A percentile compares a stretch with the other conserved stretches of the same genome.
Conservation (phyloP, 2,113 vertebrate genomes). For the Nettapus auritus region DNA sequence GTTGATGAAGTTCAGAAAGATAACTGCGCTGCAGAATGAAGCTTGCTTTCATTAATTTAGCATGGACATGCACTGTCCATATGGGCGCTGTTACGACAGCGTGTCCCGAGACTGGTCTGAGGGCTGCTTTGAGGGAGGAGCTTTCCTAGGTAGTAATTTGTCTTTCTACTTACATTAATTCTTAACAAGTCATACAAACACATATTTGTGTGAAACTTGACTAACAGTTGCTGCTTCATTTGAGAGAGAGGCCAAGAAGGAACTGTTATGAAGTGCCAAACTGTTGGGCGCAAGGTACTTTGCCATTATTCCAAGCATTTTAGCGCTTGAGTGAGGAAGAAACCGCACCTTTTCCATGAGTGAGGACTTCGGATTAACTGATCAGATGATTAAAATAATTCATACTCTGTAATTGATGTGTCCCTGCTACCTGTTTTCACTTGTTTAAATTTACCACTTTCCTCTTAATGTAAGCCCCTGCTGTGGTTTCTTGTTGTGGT, state of each 20-base stretch:
- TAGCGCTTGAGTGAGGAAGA: background rate
- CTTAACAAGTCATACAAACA: background rate
- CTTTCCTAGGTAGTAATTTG: fast-evolving
- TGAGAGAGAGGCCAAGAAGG: background rate
- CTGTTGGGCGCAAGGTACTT: background rate
- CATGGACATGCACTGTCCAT: background rate
- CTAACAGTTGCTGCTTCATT: background rate
- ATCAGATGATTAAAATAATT: background rate
- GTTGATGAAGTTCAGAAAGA: background rate
- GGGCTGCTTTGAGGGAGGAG: background rate
- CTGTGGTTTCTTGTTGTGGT: background rate
- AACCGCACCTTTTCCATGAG: background rate
- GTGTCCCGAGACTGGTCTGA: background rate
- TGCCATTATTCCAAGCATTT: background rate
- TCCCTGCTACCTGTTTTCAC: background rate
- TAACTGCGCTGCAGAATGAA: background rate
- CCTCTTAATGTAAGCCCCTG: background rate
- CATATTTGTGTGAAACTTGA: background rate
- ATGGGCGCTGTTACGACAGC: background rate
- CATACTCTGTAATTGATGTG: background rate
- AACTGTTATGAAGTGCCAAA: background rate
- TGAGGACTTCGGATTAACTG: background rate
- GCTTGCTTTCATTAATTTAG: background rate
- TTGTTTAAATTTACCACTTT: background rate
- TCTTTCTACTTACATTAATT: background rate